Conservation (phyloP, 2,113 vertebrate genomes). For the Opisthocomus hoazin region DNA sequence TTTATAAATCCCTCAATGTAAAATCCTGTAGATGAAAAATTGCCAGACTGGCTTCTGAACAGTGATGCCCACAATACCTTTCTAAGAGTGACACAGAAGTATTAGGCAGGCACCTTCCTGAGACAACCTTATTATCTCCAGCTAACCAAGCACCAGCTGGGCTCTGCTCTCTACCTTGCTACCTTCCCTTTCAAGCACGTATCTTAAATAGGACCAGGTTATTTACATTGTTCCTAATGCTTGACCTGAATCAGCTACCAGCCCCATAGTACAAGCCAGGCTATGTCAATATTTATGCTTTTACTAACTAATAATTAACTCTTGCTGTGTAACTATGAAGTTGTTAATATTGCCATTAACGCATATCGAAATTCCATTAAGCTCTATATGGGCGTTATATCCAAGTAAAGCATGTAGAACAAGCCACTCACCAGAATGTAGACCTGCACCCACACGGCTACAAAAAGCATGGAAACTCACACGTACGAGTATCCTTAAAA, state of each 20-base stretch:
- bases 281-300: constrained; percentile 52
- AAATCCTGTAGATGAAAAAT: neutral
- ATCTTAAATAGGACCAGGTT: neutral
- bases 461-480: neutral
- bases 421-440: neutral
- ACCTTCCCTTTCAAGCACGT: neutral
- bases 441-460: neutral
- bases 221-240: neutral
- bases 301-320: constrained; percentile 54
- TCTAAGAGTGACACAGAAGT: neutral
- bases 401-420: neutral
- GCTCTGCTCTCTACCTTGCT: neutral
- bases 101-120: neutral
- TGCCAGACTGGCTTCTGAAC: neutral
- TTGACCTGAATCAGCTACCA: neutral
- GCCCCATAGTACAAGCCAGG: neutral
- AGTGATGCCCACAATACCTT: neutral
- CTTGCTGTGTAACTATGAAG: neutral
- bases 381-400: neutral
- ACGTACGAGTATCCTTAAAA: neutral
- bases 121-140: neutral
- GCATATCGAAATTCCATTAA: neutral
- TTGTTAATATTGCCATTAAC: neutral
- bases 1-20: neutral
- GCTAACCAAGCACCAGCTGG: neutral